A percentile compares a stretch with the other conserved stretches of the same genome.
These are phyloP conservation scores for Macaria notata DNA, from an alignment of 2,888 invertebrate genomes.

Conservation along the genomic window DNA sequence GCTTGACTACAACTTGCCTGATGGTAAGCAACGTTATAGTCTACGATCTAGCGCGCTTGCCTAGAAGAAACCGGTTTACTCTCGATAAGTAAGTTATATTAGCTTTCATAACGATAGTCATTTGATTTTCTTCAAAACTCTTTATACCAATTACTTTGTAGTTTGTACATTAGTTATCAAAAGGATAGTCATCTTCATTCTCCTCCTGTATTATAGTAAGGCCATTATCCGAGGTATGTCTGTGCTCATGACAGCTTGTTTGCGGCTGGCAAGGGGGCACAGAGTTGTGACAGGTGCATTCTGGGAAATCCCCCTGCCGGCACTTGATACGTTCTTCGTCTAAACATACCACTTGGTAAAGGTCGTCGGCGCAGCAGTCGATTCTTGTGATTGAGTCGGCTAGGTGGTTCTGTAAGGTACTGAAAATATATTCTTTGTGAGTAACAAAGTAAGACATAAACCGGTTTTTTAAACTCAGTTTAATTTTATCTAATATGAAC, in stretches of 20 bases:
- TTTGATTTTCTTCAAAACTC: slow-evolving; percentile 41
- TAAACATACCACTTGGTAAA: slow-evolving; percentile 51
- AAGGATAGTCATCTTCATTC: slow-evolving; percentile 56
- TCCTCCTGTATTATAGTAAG: slow-evolving; percentile 59
- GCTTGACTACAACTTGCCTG: too few species aligned
- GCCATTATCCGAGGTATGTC: slow-evolving; percentile 24
- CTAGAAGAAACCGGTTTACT: too few species aligned
- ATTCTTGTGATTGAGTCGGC: slow-evolving; percentile 49
- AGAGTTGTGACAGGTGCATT: slow-evolving; percentile 18
- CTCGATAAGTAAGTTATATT: too few species aligned
- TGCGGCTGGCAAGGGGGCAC: neutral
- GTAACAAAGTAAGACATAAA: too few species aligned
- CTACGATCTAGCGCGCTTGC: too few species aligned
- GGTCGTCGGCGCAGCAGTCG: slow-evolving; percentile 56
- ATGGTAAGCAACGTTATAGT: too few species aligned
- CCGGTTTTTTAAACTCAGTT: too few species aligned
- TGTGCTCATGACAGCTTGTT: neutral
- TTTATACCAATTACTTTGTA: too few species aligned
- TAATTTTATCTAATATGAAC: too few species aligned
- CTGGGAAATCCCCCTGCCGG: slow-evolving; percentile 45
- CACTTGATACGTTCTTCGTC: slow-evolving; percentile 55
- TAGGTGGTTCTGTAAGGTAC: slow-evolving; percentile 49
- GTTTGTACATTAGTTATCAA: slow-evolving; percentile 29
- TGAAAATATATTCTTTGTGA: slow-evolving; percentile 5
- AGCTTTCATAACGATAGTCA: slow-evolving; percentile 52